Conservation (phyloP, 1,140 invertebrate species). For the Meloidogyne floridensis region DNA sequence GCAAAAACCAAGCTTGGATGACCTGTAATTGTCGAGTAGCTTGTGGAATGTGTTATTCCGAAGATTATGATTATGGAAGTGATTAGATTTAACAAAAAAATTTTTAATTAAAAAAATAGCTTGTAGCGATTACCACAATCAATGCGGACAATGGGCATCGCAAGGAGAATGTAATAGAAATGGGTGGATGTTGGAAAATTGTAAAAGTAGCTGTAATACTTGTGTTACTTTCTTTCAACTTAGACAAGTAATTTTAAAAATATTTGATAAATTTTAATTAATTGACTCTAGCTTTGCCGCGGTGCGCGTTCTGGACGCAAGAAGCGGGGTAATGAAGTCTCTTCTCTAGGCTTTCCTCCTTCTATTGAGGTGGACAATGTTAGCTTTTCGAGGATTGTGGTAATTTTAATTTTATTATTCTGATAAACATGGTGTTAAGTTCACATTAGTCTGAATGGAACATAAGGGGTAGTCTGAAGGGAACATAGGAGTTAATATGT, state of each 20-base stretch:
- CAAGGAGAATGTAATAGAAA: constrained; percentile 46
- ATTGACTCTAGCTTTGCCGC: not conserved
- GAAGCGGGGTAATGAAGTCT: not conserved
- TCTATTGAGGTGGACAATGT: constrained; percentile 10
- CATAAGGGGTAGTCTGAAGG: too few species aligned
- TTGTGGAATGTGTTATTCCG: constrained; percentile 51
- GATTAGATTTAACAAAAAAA: constrained; percentile 13
- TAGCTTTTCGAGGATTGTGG: constrained; percentile 4
- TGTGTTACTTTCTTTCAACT: constrained; percentile 36
- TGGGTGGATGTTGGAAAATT: constrained; percentile 52
- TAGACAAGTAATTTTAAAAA: constrained; percentile 29
- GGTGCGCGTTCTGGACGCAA: not conserved
- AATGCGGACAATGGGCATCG: constrained; percentile 37
- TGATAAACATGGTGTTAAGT: too few species aligned
- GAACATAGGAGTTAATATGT: not conserved
- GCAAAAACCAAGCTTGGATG: constrained; percentile 50
- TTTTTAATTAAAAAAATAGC: constrained; percentile 33
- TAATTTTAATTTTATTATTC: not conserved
- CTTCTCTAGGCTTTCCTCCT: not conserved
- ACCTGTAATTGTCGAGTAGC: constrained; percentile 51
- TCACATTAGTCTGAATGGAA: too few species aligned
- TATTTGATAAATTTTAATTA: not conserved
- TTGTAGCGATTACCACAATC: constrained; percentile 41
- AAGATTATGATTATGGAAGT: constrained; percentile 50
- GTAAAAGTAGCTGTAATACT: constrained; percentile 37